Conservation (phyloP, 1,140 invertebrate genomes). For the Amphibalanus amphitrite region DNA sequence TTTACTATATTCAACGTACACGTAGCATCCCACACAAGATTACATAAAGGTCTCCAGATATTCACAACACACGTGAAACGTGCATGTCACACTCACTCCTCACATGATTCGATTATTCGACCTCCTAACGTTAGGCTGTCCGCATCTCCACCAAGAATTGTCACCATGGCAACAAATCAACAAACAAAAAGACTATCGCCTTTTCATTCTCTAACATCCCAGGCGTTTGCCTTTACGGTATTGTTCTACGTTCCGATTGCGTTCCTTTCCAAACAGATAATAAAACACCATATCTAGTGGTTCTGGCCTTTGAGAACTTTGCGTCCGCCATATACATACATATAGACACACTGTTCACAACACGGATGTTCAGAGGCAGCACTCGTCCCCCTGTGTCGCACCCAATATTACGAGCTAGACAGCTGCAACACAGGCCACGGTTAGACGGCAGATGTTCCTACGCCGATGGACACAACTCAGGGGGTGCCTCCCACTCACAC, state of each 20-base stretch:
- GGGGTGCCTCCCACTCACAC: background rate
- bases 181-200: background rate
- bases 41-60: background rate
- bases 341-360: background rate
- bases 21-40: background rate
- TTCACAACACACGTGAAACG: background rate
- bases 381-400: too few species aligned
- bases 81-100: background rate
- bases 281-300: too few species aligned
- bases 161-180: background rate
- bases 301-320: background rate
- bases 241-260: background rate
- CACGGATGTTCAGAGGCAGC: background rate
- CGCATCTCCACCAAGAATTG: background rate
- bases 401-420: too few species aligned
- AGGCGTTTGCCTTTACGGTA: too few species aligned
- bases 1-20: background rate
- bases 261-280: background rate
- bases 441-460: too few species aligned
- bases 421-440: too few species aligned
- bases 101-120: background rate
- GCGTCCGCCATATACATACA: background rate
- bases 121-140: background rate
- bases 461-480: background rate
- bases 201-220: background rate